Evolutionary conservation across 2,888 invertebrate genomes (phyloP), one percentile per base, ranked within the genome.

Genomic region (Craniophora ligustri): DNA sequence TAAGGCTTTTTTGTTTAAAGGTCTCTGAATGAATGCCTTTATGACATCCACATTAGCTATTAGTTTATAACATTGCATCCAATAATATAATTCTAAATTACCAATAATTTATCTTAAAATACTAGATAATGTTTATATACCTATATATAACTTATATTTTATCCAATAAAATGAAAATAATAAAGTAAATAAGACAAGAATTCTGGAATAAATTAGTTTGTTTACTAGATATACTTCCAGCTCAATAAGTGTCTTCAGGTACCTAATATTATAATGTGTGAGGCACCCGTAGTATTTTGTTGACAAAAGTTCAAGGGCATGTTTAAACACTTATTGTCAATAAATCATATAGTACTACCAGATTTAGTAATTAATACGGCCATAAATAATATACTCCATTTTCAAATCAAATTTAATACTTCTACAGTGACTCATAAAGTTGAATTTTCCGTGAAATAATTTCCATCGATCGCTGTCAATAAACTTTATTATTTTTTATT

Each of bases 231-330:
- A 19, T 35, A 35, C 42, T 44, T 30, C 3, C 42, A 32, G 18
- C 7, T 28, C 2, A 30, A 0, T 5, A 23, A 13, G 21, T 39
- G n/a, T n/a, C n/a, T n/a, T n/a, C n/a, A n/a, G n/a, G n/a, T n/a
- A n/a, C n/a, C n/a, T n/a, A n/a, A n/a, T 5, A 39, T 53, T 46
- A 51, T 36, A 36, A 32, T 54, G 50, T 30, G 19, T 14, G 40
- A 49, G 30, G 59, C 56, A 35, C 39, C 44, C 45, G 32, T 51
- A 18, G 34, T 42, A 19, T 55, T 15, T 36, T 50, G 39, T 56
- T 58, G 56, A 54, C 50, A 61, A 61, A 69, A 63, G 63, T 63
- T 72, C 63, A 72, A 61, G 69, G 72, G 34, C 46, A 55, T 41
- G 21, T 54, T 38, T 40, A 38, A 46, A 57, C 31, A 58, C 13